phyloP scores from a whole-genome alignment of 2,797 vertebrate genomes.

The Acridotheres tristis region DNA sequence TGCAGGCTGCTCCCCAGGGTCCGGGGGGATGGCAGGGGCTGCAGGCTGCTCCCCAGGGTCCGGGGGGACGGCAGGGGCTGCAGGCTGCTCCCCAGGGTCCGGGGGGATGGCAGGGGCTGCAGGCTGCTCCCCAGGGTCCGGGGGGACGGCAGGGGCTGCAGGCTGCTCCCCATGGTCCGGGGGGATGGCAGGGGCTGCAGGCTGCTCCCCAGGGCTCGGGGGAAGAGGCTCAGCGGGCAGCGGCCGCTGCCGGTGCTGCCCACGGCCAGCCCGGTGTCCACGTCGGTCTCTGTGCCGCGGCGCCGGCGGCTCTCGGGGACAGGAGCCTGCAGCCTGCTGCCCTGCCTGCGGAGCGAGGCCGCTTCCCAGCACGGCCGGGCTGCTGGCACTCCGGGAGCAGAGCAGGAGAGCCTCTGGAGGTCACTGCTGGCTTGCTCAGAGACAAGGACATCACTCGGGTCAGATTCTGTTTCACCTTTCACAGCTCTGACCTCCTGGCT shows the following conservation, averaged over 20 bases:
- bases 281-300: slow-evolving; percentile 81
- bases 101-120: not conserved
- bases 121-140: slow-evolving; percentile 10
- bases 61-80: too few species aligned
- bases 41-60: too few species aligned
- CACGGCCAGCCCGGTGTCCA: slow-evolving; percentile 84
- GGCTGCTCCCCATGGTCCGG: slow-evolving; percentile 57
- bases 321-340: not conserved
- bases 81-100: slow-evolving; percentile 53
- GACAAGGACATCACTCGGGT: slow-evolving; percentile 1
- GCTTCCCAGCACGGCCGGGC: not conserved
- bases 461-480: not conserved
- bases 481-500: not conserved
- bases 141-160: too few species aligned
- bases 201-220: too few species aligned
- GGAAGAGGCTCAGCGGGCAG: slow-evolving; percentile 60
- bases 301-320: not conserved
- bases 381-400: slow-evolving; percentile 60
- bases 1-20: slow-evolving; percentile 47
- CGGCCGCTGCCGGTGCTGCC: not conserved
- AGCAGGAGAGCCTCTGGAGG: slow-evolving; percentile 70
- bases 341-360: not conserved
- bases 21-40: not conserved
- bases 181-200: not conserved
- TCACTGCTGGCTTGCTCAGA: slow-evolving; percentile 65